Percentiles rank a stretch among this genome's conserved stretches.
These are phyloP conservation scores for Paedocypris micromegethes DNA, from an alignment of 2,797 vertebrate species.

Conservation along the genomic window DNA sequence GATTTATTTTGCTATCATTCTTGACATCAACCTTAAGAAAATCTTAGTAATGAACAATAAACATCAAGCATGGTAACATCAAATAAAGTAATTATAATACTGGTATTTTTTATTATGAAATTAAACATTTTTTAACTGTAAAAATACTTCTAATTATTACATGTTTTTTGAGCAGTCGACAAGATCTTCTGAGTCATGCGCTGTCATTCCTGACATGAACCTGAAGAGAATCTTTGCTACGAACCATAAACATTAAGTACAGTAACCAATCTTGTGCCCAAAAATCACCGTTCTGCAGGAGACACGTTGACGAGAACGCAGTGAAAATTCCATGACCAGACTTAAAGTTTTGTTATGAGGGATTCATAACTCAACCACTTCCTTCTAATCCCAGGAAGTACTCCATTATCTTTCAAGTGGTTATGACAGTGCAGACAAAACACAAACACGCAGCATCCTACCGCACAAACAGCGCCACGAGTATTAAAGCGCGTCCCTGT, in stretches of 20 bases:
- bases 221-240: conserved; percentile 28
- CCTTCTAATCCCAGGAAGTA: conserved; percentile 45
- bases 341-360: conserved; percentile 48
- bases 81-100: too few relatives aligned
- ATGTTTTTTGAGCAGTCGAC: too few relatives aligned
- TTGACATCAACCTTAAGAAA: conserved; percentile 33
- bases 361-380: conserved; percentile 47
- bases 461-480: conserved; percentile 55
- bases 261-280: conserved; percentile 38
- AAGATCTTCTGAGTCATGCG: too few relatives aligned
- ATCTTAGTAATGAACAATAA: conserved; percentile 31
- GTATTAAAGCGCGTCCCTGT: conserved; percentile 56
- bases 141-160: too few relatives aligned
- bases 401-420: conserved; percentile 46
- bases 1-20: conserved; percentile 34
- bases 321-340: conserved; percentile 46
- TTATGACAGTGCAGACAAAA: conserved; percentile 44
- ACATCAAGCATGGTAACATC: conserved; percentile 38
- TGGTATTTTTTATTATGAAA: too few relatives aligned
- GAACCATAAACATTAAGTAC: conserved; percentile 42
- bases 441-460: conserved; percentile 31
- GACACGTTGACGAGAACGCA: conserved; percentile 41
- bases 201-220: conserved; percentile 32
- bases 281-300: conserved; percentile 42
- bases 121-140: too few relatives aligned